A percentile compares a stretch with the other conserved stretches of the same genome.
Conservation (phyloP, 2,113 vertebrate species). For the Myrmecobius fasciatus region DNA sequence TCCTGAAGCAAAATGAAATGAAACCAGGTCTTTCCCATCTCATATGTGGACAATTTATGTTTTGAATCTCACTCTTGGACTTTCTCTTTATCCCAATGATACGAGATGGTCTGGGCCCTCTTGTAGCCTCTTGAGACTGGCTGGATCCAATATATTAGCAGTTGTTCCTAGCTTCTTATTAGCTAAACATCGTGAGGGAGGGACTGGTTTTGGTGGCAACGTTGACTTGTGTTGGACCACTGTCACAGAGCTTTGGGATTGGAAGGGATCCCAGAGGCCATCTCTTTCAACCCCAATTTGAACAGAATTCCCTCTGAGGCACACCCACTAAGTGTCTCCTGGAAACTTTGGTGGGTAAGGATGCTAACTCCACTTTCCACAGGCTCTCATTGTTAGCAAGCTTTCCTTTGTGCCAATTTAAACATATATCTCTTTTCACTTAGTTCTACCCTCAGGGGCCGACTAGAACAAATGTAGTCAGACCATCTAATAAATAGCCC, state of each 20-base stretch:
- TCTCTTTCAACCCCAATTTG: no score
- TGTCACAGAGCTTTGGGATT: fast-evolving
- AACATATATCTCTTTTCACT: neutral
- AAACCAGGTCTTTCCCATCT: neutral
- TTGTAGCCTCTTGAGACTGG: neutral
- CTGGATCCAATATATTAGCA: neutral
- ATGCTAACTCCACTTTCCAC: neutral
- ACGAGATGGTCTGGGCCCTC: no score
- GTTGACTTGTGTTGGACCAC: neutral
- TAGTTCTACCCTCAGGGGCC: neutral
- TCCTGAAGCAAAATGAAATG: neutral
- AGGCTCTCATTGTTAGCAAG: neutral
- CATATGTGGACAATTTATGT: neutral
- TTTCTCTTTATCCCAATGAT: neutral
- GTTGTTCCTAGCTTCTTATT: neutral
- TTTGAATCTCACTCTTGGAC: neutral
- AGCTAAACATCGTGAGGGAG: neutral
- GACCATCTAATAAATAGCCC: neutral
- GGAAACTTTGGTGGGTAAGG: neutral
- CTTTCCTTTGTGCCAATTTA: neutral
- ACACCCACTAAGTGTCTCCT: neutral
- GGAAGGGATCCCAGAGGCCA: neutral
- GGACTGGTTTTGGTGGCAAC: neutral
- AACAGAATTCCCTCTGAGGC: neutral
- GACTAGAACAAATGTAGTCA: neutral